Percentiles rank a stretch among this genome's conserved stretches.
Conservation (phyloP, 2,888 invertebrate genomes). For the Plagodis dolabraria region DNA sequence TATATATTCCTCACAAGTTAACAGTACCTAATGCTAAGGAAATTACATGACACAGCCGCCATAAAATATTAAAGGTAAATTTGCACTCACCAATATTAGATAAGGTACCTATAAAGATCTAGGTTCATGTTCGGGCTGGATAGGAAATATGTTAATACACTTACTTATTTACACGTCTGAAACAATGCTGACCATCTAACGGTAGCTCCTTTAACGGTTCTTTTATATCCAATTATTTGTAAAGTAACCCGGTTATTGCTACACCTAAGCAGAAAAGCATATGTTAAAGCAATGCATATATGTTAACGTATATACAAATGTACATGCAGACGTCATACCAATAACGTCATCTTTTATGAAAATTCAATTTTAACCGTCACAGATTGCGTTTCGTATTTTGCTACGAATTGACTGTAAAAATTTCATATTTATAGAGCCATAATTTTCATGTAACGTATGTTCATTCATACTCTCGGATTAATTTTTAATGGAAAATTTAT, state of each 20-base stretch:
- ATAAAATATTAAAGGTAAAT: background rate
- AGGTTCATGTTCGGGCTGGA: background rate
- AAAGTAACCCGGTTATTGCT: constrained; percentile 23
- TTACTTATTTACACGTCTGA: constrained; percentile 4
- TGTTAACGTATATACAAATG: constrained; percentile 17
- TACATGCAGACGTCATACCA: constrained; percentile 56
- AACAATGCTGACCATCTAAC: constrained; percentile 12
- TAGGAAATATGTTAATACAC: constrained; percentile 6
- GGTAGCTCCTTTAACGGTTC: constrained; percentile 16
- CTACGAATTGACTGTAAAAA: constrained; percentile 24
- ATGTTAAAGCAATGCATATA: constrained; percentile 21
- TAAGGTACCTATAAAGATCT: background rate
- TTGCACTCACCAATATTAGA: constrained; percentile 1
- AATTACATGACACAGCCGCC: background rate
- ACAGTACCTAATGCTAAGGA: too few species aligned
- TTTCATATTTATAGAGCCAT: constrained; percentile 23
- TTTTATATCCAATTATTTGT: constrained; percentile 9
- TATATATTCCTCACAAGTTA: too few species aligned
- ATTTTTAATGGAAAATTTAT: background rate
- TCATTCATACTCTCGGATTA: background rate
- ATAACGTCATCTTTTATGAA: constrained; percentile 33
- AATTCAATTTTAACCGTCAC: constrained; percentile 32
- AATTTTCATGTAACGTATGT: constrained; percentile 1
- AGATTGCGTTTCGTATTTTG: constrained; percentile 37
- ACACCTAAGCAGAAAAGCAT: constrained; percentile 30